Base-by-base conservation (phyloP, 2,888 invertebrate genomes). In the Amphipyra berbera region DNA sequence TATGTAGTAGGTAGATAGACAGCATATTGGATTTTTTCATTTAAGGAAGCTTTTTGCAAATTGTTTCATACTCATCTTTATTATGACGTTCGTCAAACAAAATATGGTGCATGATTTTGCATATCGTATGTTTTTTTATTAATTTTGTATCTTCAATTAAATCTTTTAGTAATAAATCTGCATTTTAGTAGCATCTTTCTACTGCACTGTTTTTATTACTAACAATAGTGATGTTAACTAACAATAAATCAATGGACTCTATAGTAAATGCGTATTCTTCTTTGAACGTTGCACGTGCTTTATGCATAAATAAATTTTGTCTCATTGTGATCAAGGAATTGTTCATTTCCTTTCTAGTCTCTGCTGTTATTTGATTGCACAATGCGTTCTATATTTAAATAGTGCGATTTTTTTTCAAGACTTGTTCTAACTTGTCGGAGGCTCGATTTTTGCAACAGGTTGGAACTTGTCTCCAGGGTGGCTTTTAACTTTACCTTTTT, bases 381-480 rank as follows among this genome's bases (percentile, higher is more conserved):
- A 85, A 85, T 78, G 74, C 73, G 40, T 67, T 59, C 48, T 50
- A 55, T 47, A 59, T 68, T 59, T 44, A 73, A 69, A 76, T 70
- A 76, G 72, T 50, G 30, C 60, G 47, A 42, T 59, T 64, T 76
- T 68, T 56, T 49, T 48, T 7, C 6, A 8, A 37, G 65, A 78
- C 92, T 76, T 77, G 91, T 89, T 81, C 62, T 56, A 78, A 89
- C 90, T 79, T 86, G 91, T 86, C 60, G 44, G 70, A 75, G 76
- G 66, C 72, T 65, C 65, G 14, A 73, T 70, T 74, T 82, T 79
- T 66, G 76, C 53, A 78, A 89, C 93, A 93, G 90, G 93, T 92
- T 90, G 84, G 7, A 79, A 91, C 92, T 79, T 88, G 93, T 88
- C 60, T 59, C 57, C 46, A 45, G 63, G 69, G 63, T 75, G 52